phyloP scores from a whole-genome alignment of 2,888 invertebrate species.

The Acrocyrtus sp. region DNA sequence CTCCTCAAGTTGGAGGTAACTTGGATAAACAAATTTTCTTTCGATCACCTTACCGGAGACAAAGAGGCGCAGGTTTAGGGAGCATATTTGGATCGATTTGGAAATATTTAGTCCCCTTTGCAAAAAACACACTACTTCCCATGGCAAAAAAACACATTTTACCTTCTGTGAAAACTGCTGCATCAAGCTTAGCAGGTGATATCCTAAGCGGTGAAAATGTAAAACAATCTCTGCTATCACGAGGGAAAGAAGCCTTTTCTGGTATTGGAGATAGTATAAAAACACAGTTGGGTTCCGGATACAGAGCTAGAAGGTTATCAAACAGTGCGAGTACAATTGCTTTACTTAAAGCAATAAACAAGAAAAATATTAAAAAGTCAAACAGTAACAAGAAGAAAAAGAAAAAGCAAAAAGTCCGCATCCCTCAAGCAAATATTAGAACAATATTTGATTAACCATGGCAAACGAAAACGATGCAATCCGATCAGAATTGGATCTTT shows the following conservation, averaged over 20 bases:
- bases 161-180: constrained; percentile 1
- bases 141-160: not conserved
- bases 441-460: too few relatives aligned
- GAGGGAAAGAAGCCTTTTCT: not conserved
- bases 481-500: constrained; percentile 41
- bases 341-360: too few relatives aligned
- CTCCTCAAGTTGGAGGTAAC: constrained; percentile 11
- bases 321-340: too few relatives aligned
- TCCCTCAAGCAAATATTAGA: too few relatives aligned
- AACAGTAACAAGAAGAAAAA: too few relatives aligned
- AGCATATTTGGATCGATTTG: constrained; percentile 14
- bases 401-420: too few relatives aligned
- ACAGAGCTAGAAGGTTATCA: too few relatives aligned
- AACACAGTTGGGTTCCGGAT: constrained; percentile 26
- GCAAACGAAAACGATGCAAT: too few relatives aligned
- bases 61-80: constrained; percentile 29
- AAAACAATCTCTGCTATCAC: constrained; percentile 1
- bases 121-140: constrained; percentile 12
- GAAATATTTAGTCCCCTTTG: constrained; percentile 15
- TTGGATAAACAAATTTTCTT: not conserved
- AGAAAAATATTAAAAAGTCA: too few relatives aligned
- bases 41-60: constrained; percentile 2
- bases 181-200: not conserved
- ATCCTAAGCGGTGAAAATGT: constrained; percentile 2
- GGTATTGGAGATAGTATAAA: constrained; percentile 8